A percentile compares a stretch with the other conserved stretches of the same genome.
Evolutionary conservation across 2,888 invertebrate species (phyloP).

Genomic region (Nephrotoma guestfalica): DNA sequence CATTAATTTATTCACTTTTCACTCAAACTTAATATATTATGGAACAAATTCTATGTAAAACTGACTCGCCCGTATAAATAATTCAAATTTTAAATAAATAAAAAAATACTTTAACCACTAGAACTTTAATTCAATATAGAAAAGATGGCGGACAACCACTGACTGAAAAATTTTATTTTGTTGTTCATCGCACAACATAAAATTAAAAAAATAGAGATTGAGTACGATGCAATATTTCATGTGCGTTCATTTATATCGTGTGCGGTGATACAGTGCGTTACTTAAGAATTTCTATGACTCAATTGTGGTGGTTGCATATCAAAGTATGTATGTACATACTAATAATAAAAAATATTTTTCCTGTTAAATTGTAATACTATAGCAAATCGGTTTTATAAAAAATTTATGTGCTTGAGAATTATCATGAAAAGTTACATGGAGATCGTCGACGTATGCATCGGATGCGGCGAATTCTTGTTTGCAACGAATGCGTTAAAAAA

Average conservation of each 20-base stretch:
- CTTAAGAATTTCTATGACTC: neutral
- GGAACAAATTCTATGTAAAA: neutral
- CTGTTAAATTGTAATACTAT: neutral
- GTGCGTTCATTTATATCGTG: neutral
- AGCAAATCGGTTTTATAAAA: neutral
- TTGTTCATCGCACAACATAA: neutral
- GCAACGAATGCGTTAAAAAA: neutral
- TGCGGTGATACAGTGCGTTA: neutral
- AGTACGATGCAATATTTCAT: neutral
- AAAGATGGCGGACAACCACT: slow-evolving; percentile 4
- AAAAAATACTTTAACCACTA: neutral
- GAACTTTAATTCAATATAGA: neutral
- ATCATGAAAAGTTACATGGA: neutral
- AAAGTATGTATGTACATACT: neutral
- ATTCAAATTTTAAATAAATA: neutral
- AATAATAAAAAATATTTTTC: neutral
- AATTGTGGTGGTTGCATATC: neutral
- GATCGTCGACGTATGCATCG: neutral
- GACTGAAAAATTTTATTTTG: slow-evolving; percentile 2
- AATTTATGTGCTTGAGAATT: neutral
- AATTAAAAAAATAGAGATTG: neutral
- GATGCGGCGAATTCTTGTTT: neutral
- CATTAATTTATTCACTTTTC: neutral
- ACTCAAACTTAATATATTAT: neutral
- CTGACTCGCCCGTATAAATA: slow-evolving; percentile 8